phyloP scores from a whole-genome alignment of 2,888 invertebrate genomes.

The Hypercompe scribonia region DNA sequence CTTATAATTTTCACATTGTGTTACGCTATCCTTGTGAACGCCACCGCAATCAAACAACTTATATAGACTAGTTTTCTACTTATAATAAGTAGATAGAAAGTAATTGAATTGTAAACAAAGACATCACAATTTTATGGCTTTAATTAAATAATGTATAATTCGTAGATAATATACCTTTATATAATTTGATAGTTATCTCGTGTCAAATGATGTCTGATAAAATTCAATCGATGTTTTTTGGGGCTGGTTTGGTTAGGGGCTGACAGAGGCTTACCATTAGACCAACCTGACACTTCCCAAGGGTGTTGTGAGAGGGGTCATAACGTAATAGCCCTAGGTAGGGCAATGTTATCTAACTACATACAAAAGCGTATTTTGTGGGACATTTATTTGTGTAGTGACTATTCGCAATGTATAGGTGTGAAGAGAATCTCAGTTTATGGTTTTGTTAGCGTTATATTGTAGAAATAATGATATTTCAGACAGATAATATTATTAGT shows the following conservation, averaged over 20 bases:
- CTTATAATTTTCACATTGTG: too few species aligned
- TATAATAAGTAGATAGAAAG: neutral
- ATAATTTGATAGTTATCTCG: neutral
- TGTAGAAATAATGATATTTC: too few species aligned
- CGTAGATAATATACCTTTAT: neutral
- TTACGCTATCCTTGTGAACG: too few species aligned
- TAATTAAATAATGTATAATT: neutral
- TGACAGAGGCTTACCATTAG: slow-evolving; percentile 3
- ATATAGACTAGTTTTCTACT: neutral
- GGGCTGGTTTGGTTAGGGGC: slow-evolving; percentile 5
- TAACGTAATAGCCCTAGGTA: slow-evolving; percentile 17
- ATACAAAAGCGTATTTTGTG: neutral
- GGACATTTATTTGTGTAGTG: slow-evolving; percentile 4
- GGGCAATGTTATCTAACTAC: slow-evolving; percentile 13
- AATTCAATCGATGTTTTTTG: slow-evolving; percentile 4
- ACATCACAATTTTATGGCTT: neutral
- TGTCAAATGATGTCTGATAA: neutral
- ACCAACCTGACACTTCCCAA: slow-evolving; percentile 10
- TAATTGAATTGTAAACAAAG: neutral
- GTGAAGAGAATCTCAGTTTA: neutral
- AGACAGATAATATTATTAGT: neutral
- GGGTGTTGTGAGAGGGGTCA: slow-evolving; percentile 18
- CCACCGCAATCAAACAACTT: neutral
- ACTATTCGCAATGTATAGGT: neutral
- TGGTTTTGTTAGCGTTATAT: too few species aligned